Base-by-base conservation (phyloP, 2,888 invertebrate species). In the Agrochola litura region DNA sequence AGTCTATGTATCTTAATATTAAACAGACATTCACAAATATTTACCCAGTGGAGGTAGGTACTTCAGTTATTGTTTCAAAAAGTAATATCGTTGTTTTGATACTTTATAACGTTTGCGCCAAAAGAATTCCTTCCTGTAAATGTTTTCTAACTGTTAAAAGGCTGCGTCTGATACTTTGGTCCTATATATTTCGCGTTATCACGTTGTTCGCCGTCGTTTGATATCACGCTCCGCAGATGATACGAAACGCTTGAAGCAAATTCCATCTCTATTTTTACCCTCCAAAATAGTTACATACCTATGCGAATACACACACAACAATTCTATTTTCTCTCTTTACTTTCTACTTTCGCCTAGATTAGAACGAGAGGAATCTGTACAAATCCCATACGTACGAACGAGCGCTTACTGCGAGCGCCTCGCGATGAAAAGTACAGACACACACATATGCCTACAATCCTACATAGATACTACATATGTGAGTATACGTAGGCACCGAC, bases 321-420 rank as follows among this genome's bases (percentile, higher is more conserved):
- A 64, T 77, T 81, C 66, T 64, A 80, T 86, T 87, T 86, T 79
- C 79, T 74, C 80, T 80, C 67, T 85, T 77, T 81, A 79, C 81
- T 76, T 83, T 81, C 60, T 79, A 77, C 76, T 77, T 85, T 83
- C 60, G 19, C 66, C 73, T 69, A 85, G 83, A 86, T 87, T 87
- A 86, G 79, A 84, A 77, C 72, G 78, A 52, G 60, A 66, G 72
- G 73, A 88, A 86, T 85, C 81, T 81, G 77, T 84, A 80, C 79
- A 87, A 88, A 88, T 87, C 86, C 83, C 66, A 75, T 52, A 54
- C 73, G 73, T 73, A 64, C 64, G 81, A 63, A 61, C 70, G 79
- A 67, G 71, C 76, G 77, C 71, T 76, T 81, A 82, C 67, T 75
- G 71, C 73, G 78, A 79, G 78, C 65, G 71, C 72, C 65, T 73